Percentiles rank a stretch among this genome's conserved stretches.
These are phyloP conservation scores for Stenodema calcarata DNA, from an alignment of 2,888 invertebrate genomes.

Conservation along the genomic window DNA sequence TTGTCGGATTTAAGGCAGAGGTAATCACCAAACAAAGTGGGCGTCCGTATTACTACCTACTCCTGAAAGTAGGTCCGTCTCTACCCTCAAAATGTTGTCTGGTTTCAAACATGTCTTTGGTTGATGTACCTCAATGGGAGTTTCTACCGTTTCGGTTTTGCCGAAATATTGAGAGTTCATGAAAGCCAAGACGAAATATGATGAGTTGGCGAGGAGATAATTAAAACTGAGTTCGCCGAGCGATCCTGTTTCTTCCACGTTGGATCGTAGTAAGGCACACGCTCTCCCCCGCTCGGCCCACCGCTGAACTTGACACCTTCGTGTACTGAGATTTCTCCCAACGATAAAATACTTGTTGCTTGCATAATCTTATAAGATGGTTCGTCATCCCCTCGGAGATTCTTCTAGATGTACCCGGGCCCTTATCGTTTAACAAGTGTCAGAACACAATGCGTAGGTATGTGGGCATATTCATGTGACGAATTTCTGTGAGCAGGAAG, in stretches of 20 bases:
- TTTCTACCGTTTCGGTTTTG: too few species aligned
- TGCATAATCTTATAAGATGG: background rate
- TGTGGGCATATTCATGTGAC: background rate
- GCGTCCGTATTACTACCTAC: too few species aligned
- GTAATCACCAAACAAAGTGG: too few species aligned
- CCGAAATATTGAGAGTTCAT: too few species aligned
- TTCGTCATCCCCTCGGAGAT: background rate
- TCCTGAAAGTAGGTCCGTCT: too few species aligned
- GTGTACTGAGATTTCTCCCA: background rate
- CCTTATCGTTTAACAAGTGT: constrained; percentile 4
- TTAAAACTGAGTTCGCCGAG: background rate
- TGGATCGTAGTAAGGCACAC: background rate
- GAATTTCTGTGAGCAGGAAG: too few species aligned
- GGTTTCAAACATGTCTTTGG: too few species aligned
- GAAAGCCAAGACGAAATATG: too few species aligned
- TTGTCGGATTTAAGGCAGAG: too few species aligned
- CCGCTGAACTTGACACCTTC: background rate
- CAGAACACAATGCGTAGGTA: constrained; percentile 2
- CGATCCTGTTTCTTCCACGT: background rate
- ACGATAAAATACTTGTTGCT: background rate
- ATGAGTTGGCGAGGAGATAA: background rate
- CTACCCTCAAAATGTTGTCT: too few species aligned
- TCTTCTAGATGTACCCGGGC: background rate
- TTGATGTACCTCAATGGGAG: too few species aligned
- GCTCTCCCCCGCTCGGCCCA: background rate